Base-by-base conservation (phyloP, 2,797 vertebrate genomes). In the Saxicola maurus region DNA sequence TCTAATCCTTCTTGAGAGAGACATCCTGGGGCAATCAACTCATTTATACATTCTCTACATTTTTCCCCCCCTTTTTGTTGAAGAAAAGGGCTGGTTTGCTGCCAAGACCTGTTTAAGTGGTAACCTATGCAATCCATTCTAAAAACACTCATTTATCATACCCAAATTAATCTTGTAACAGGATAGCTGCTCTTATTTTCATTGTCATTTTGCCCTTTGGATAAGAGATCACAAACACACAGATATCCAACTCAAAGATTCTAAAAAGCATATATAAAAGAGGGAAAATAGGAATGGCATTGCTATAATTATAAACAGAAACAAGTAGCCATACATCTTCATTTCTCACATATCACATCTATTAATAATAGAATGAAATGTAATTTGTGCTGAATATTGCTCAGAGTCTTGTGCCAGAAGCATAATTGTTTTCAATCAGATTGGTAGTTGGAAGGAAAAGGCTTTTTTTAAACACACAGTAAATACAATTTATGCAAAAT, bases 81-180 rank as follows among this genome's bases (percentile, higher is more conserved):
- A 90, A 87, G 59, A 80, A 87, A 90, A 42, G 52, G 74, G 73
- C 56, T 95, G 91, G 76, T 95, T 96, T 93, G 84, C 71, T 96
- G 94, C 93, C 95, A 97, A 95, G 92, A 92, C 77, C 91, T 95
- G 89, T 95, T 96, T 95, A 95, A 95, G 91, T 93, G 90, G 92
- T 92, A 95, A 91, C 92, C 92, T 92, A 66, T 92, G 91, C 75
- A 95, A 92, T 96, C 96, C 90, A 65, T 94, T 97, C 91, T 93
- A 95, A 95, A 91, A 95, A 89, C 74, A 93, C 43, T 94, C 95
- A 95, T 96, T 97, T 96, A 95, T 97, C 96, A 95, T 95, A 94
- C 69, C 56, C 86, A 95, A 95, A 94, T 96, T 96, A 96, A 95
- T 95, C 92, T 95, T 95, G 91, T 91, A 95, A 92, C 48, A 91